Evolutionary conservation across 2,888 invertebrate species (phyloP), one percentile per base, ranked within the genome.

Genomic region (Apoda limacodes): DNA sequence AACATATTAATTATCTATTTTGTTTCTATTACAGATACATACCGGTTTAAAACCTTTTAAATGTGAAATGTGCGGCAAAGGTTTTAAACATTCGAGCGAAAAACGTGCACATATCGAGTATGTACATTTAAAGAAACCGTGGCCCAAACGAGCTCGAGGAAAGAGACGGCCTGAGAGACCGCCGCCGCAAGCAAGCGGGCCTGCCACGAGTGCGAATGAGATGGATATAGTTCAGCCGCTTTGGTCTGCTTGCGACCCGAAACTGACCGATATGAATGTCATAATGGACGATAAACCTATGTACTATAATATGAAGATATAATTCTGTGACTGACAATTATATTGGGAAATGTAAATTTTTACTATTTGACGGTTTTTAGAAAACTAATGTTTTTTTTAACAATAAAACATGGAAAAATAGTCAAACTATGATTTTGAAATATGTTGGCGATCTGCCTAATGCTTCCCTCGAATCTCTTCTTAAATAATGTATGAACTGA

Each of bases 111-210:
- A 76, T 37, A 52, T 72, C 1, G 69, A 65, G 0, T 74, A 75
- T 39, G 78, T 76, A 9, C 78, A 78, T 12, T 55, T 75, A 2
- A 78, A 78, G 60, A 78, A 76, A 25, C 78, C 78, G 2, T 78
- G 78, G 76, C 78, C 78, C 1, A 74, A 74, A 39, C 49, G 76
- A 0, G 55, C 60, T 0, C 37, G 76, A 0, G 62, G 57, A 6
- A 74, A 71, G 39, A 43, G 69, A 2, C 42, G 58, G 9, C 43
- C 43, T 5, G 36, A 43, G 3, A 34, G 42, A 1, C 13, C 31
- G 9, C 30, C 42, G 1, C 33, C 48, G 17, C 37, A 44, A 15
- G 48, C 46, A 29, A 51, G 43, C 34, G n/a, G n/a, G n/a, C n/a
- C n/a, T n/a, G n/a, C n/a, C n/a, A n/a, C n/a, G n/a, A n/a, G n/a